Base-by-base conservation (phyloP, 2,113 vertebrate genomes). In the Bothrops jararaca region DNA sequence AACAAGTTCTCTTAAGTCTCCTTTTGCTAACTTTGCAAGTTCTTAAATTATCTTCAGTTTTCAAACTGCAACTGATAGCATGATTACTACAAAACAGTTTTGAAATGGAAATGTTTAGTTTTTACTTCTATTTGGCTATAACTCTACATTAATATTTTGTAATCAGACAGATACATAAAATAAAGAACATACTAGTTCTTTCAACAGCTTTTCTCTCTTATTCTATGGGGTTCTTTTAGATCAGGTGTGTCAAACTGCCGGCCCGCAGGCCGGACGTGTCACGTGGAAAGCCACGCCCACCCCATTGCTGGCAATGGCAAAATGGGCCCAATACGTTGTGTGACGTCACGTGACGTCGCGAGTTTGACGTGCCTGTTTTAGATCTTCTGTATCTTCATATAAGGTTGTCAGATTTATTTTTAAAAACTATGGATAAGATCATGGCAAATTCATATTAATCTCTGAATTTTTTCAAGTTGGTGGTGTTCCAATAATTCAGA, bases 11-110 rank as follows among this genome's bases (percentile, higher is more conserved):
- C 24, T 60, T 60, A 8, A 88, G n/a, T 64, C 29, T 13, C n/a
- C 53, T 86, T 5, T 45, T 89, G 88, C 88, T 85, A 89, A 57
- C 87, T 85, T 60, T 74, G 48, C 54, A 89, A 50, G 53, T 92
- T 85, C 92, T 85, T 80, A 88, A 42, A 10, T 92, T 92, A 89
- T 54, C 42, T 85, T 29, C 29, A 89, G 53, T n/a, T 85, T 60
- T 22, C 60, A 89, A 20, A 56, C 74, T 29, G 8, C n/a, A 86
- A 91, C 7, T 56, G 86, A 52, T 92, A 39, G 0, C 80, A 26
- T 56, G 34, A 80, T 26, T n/a, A 74, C 18, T 89, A 64, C 50
- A 50, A 50, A 50, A 10, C 52, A 56, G 5, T n/a, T 8, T 56
- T 89, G 52, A 6, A 48, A 24, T 58, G 64, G 26, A 89, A 85